Base-by-base conservation (phyloP, 92 coral and sea anemone species). In the Umimayanthus chanpuru region DNA sequence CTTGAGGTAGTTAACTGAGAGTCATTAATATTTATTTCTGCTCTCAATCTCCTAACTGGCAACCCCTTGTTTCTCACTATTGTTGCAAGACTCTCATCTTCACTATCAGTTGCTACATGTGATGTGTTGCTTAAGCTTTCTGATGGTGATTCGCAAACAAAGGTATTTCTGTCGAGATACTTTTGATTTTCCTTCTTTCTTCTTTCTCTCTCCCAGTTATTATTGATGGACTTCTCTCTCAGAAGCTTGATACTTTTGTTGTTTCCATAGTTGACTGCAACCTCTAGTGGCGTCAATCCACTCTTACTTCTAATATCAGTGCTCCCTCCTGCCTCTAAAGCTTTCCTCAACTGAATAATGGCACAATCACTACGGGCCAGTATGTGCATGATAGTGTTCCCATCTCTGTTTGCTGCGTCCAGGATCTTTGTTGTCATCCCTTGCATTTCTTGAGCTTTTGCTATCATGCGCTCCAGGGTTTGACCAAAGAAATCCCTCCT, bases 361-460 rank as follows among this genome's bases (percentile, higher is more conserved):
- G 93, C 86, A 15, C 78, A 68, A 29, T 94, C 94, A 76, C 85
- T 93, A 16, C 88, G 83, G 6, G 98, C 94, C 15, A 96, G 92
- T 71, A 94, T 89, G 81, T 96, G 97, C 2, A 93, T 61, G 16
- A 86, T 84, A 0, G 97, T 91, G 86, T 94, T 90, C 4, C 98
- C 98, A 26, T 88, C 89, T 28, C 56, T 75, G 44, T 96, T 92
- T 4, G 28, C 71, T 0, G 95, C 88, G 89, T 96, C 88, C 23
- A 96, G 58, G 10, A 93, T 80, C 23, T 66, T 75, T 1, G 83
- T 21, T 25, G 90, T 88, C 29, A 91, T 84, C 44, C 73, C 89
- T n/a, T 81, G 86, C 85, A 88, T 79, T 77, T 93, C 90, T 25
- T 55, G 72, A 5, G 94, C 85, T 67, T 93, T 88, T 1, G 83